phyloP scores from a whole-genome alignment of 2,888 invertebrate species.

The Bellardia bayeri region DNA sequence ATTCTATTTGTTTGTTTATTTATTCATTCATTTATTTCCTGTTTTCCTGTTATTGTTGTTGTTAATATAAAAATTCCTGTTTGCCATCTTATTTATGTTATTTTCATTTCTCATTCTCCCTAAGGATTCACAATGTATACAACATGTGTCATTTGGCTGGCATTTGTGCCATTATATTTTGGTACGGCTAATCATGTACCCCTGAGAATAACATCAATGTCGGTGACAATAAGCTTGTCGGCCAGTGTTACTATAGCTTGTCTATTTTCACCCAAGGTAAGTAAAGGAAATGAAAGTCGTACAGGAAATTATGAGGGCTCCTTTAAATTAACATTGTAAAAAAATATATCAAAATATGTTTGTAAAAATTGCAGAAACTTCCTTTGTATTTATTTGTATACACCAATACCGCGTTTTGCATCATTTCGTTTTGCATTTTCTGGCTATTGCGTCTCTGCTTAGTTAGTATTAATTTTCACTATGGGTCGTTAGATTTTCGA shows the following conservation, averaged over 20 bases:
- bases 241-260: constrained; percentile 97
- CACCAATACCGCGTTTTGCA: no score
- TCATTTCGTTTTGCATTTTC: no score
- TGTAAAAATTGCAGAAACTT: no score
- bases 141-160: constrained; percentile 98
- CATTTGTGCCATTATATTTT: constrained; percentile 98
- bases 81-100: neutral
- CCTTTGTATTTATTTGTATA: no score
- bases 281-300: constrained; percentile 68
- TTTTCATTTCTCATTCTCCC: constrained; percentile 13
- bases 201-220: constrained; percentile 96
- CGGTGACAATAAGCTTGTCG: constrained; percentile 96
- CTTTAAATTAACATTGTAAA: neutral
- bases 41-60: neutral
- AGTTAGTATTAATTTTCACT: no score
- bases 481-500: no score
- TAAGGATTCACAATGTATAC: constrained; percentile 99
- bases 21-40: neutral
- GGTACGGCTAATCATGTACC: constrained; percentile 97
- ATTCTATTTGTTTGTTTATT: constrained; percentile 34
- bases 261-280: constrained; percentile 96
- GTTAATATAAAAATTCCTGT: neutral
- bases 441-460: no score
- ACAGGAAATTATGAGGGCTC: neutral
- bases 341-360: no score